Base-by-base conservation (phyloP, 2,797 vertebrate genomes). In the Xiphophorus birchmanni region DNA sequence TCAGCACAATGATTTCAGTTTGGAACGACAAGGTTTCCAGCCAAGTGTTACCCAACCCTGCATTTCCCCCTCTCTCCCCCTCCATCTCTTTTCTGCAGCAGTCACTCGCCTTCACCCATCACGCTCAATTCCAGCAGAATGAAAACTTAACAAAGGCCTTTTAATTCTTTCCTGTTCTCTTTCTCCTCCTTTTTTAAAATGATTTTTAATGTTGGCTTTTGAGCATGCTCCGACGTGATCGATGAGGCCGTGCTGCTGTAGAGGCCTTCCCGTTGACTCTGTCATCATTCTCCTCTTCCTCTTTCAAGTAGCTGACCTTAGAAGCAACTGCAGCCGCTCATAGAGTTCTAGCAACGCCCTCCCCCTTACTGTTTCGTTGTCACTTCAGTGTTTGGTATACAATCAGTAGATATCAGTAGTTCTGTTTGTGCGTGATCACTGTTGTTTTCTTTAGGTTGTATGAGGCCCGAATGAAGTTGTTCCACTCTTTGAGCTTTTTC, bases 71-170 rank as follows among this genome's bases (percentile, higher is more conserved):
- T 23, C 18, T 8, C 2, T 10, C 52, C 8, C 23, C 3, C 23
- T 54, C 52, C 52, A 54, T 76, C 60, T 85, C 69, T 72, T 72
- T 76, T 79, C 83, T 82, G 75, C 86, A 79, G 87, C 77, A 86
- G 89, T 75, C 80, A 65, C 85, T 87, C 81, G 85, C 85, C 90
- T 91, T 93, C 94, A 92, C 90, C 91, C 86, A 92, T 94, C 93
- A 93, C 65, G 47, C 88, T 91, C 80, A 15, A 37, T 13, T 80
- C 52, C 77, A 84, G 72, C 29, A 17, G 60, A 83, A 42, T 8
- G 13, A 40, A 56, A 76, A 54, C 71, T 76, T 44, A 69, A 47
- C 81, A 48, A 86, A 85, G 67, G 69, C 74, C 76, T 84, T 81
- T 81, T 76, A 74, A 82, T 79, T 76, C 78, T 73, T 50, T 56